Conservation (phyloP, 2,888 invertebrate genomes). For the Gibbula magus region DNA sequence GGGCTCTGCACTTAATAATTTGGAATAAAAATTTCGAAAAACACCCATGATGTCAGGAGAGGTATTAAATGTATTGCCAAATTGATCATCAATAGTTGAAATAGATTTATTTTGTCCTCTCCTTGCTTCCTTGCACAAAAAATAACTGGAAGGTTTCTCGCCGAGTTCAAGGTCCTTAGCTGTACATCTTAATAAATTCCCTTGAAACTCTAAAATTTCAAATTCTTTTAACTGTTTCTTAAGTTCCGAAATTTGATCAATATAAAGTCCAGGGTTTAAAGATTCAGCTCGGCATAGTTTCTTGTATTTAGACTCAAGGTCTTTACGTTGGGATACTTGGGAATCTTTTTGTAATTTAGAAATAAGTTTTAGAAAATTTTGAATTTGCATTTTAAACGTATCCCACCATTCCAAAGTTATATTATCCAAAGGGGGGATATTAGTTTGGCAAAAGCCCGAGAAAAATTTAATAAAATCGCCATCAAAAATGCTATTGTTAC, state of each 20-base stretch:
- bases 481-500: not conserved
- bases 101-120: slow-evolving; percentile 22
- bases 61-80: not conserved
- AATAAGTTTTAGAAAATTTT: no score
- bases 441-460: no score
- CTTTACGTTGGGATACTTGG: not conserved
- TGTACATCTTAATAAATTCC: slow-evolving; percentile 16
- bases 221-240: slow-evolving; percentile 13
- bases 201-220: not conserved
- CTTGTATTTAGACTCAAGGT: not conserved
- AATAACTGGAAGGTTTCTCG: slow-evolving; percentile 26
- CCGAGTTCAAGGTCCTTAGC: slow-evolving; percentile 2
- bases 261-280: not conserved
- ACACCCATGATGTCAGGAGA: slow-evolving; percentile 13
- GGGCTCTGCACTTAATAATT: slow-evolving; percentile 14
- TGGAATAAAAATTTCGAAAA: slow-evolving; percentile 4
- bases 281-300: not conserved
- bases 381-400: no score
- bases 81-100: not conserved
- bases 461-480: no score
- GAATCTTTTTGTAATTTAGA: no score
- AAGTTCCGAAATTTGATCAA: not conserved
- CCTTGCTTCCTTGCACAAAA: slow-evolving; percentile 21
- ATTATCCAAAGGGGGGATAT: no score
- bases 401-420: no score